These are phyloP conservation scores for Parazoanthus atlanticus DNA, from an alignment of 92 coral and sea anemone species.

Conservation along the genomic window DNA sequence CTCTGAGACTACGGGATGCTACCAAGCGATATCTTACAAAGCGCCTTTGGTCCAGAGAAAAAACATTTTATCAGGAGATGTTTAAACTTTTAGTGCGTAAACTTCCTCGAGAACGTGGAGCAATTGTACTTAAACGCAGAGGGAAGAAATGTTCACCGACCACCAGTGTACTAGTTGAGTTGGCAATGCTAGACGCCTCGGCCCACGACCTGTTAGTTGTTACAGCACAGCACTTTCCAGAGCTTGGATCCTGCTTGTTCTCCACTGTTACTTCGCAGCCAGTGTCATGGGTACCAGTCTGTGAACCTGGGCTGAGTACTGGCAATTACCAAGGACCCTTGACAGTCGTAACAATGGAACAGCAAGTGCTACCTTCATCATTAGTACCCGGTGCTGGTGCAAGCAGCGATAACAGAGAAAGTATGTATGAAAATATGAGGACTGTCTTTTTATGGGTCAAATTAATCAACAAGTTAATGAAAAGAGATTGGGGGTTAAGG, in stretches of 20 bases:
- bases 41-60: conserved; percentile 18
- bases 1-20: conserved; percentile 17
- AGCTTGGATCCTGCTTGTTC: conserved; percentile 11
- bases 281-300: background rate
- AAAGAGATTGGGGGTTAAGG: too few species aligned
- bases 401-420: background rate
- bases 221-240: conserved; percentile 17
- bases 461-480: too few species aligned
- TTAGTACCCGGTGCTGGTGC: background rate
- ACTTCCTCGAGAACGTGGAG: conserved; percentile 1
- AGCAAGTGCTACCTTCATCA: background rate
- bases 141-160: conserved; percentile 15
- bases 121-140: conserved; percentile 2
- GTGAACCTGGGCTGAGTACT: background rate
- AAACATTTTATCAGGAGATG: conserved; percentile 29
- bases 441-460: too few species aligned
- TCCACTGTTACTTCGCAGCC: background rate
- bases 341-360: conserved; percentile 14
- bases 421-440: too few species aligned
- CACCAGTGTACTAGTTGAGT: conserved; percentile 9
- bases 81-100: conserved; percentile 1
- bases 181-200: conserved; percentile 6
- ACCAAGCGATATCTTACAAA: conserved; percentile 6
- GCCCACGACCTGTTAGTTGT: conserved; percentile 6
- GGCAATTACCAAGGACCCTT: conserved; percentile 10